A percentile compares a stretch with the other conserved stretches of the same genome.
Conservation (phyloP, 2,888 invertebrate genomes). For the Oligia strigilis region DNA sequence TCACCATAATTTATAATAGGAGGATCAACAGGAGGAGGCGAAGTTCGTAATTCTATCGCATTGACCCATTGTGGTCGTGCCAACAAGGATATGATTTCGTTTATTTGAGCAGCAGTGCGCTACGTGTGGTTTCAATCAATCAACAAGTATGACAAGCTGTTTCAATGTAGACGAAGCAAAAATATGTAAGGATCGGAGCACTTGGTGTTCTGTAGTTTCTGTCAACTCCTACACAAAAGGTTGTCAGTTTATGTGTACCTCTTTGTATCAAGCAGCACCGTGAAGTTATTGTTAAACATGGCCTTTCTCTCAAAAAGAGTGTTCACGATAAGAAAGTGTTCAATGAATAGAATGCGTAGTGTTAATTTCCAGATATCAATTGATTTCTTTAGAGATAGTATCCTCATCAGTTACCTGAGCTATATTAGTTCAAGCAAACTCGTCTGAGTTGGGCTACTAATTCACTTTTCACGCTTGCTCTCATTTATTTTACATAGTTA, state of each 20-base stretch:
- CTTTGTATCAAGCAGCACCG: neutral
- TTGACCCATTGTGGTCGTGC: conserved; percentile 30
- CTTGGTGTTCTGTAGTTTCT: neutral
- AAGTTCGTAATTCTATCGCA: conserved; percentile 45
- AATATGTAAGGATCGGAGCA: neutral
- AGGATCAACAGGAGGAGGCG: conserved; percentile 43
- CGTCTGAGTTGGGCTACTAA: neutral
- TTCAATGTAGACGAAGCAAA: neutral
- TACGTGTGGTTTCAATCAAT: conserved; percentile 20
- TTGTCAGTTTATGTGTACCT: neutral
- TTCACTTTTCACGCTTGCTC: conserved; percentile 20
- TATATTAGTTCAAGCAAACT: conserved; percentile 7
- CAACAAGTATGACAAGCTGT: conserved; percentile 12
- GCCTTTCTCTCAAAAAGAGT: neutral
- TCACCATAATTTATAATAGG: conserved; percentile 12
- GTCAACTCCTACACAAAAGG: neutral
- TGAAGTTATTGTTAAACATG: neutral
- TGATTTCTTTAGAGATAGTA: neutral
- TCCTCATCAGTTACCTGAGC: conserved; percentile 8
- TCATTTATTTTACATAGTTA: conserved; percentile 21
- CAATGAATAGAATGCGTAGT: neutral
- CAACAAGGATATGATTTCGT: conserved; percentile 24
- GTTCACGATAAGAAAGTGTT: too few species aligned
- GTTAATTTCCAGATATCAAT: neutral
- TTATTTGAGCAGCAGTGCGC: conserved; percentile 17